Evolutionary conservation across 2,797 vertebrate species (phyloP), one percentile per base, ranked within the genome.

Genomic region (Huso huso): DNA sequence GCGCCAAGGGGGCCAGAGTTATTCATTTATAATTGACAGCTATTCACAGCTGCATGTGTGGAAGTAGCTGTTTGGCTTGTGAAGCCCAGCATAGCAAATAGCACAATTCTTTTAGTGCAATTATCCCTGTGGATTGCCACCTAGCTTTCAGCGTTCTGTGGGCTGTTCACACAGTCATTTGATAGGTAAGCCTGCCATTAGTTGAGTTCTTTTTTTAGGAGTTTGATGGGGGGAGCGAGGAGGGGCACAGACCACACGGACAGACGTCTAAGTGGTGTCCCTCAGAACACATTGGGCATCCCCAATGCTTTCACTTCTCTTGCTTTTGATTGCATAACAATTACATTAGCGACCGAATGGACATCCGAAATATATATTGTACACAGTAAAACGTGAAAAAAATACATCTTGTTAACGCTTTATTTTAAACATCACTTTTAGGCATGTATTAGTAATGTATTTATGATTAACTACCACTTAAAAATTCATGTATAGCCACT

Each of bases 101-200:
- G 72, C 76, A 68, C 73, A 73, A 77, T 76, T 86, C 76, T 75
- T 69, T 72, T 65, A 76, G 74, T 70, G 67, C 78, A 77, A 81
- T 83, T 85, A 80, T 84, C 74, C 78, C 74, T 57, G 73, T 71
- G 67, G 80, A 80, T 83, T 80, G 70, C 78, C 74, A 74, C 77
- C 74, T 76, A 76, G 73, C 75, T 80, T 77, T 79, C 69, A 75
- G 59, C 71, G 57, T 71, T 76, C 81, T 78, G 65, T 48, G 66
- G 71, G 72, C 77, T 75, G 68, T 81, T 77, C 76, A 72, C 71
- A 75, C 78, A 76, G 79, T 78, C 78, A 80, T 78, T 75, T 78
- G 68, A 76, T 71, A 84, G 81, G 76, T 78, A 77, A 78, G 77
- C 74, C 78, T 79, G 37, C 57, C 52, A 72, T 71, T 80, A 78